Percentiles rank a stretch among this genome's conserved stretches.
Conservation (phyloP, 2,888 invertebrate genomes). For the Eupithecia tripunctaria region DNA sequence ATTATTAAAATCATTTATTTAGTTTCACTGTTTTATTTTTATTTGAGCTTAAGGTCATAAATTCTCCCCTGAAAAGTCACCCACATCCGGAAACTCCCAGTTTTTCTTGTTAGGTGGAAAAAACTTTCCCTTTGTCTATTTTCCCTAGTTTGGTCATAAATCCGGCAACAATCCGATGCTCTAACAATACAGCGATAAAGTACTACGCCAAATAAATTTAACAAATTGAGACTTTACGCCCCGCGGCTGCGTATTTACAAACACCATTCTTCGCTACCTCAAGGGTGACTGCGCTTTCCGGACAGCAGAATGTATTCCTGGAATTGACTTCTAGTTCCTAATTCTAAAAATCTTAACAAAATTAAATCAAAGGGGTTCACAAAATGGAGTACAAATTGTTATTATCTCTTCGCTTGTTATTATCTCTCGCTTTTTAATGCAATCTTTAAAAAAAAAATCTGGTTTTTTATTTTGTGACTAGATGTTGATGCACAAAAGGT, state of each 20-base stretch:
- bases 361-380: neutral
- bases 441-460: no score
- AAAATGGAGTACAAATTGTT: neutral
- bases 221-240: constrained; percentile 56
- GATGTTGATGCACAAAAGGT: no score
- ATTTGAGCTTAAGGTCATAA: neutral
- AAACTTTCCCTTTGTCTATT: constrained; percentile 16
- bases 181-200: constrained; percentile 37
- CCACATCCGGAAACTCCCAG: neutral
- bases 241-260: constrained; percentile 53
- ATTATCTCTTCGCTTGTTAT: neutral
- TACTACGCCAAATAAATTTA: constrained; percentile 44
- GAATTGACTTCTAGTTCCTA: constrained; percentile 12
- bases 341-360: neutral
- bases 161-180: constrained; percentile 34
- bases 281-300: constrained; percentile 31
- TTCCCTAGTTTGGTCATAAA: constrained; percentile 33
- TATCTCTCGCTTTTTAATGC: no score
- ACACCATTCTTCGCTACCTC: constrained; percentile 47
- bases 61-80: neutral
- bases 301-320: constrained; percentile 10
- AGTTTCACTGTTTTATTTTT: neutral
- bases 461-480: no score
- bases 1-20: no score
- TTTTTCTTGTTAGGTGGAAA: neutral